Base-by-base conservation (phyloP, 2,797 vertebrate species). In the Xiphorhynchus erythropygius region DNA sequence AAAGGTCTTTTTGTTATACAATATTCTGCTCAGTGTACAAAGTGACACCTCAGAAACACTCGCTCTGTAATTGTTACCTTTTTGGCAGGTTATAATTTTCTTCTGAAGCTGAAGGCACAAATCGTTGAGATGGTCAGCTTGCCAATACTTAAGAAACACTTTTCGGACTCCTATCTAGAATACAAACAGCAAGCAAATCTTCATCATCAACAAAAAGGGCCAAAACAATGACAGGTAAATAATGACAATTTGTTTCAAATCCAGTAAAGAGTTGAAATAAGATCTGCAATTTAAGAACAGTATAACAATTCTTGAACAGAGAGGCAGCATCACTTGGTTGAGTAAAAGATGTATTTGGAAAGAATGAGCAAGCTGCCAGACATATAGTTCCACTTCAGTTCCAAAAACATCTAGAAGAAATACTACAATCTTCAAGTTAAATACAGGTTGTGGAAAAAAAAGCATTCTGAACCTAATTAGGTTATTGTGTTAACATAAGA, bases 141-240 rank as follows among this genome's bases (percentile, higher is more conserved):
- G 99, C 98, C 99, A 99, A 97, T 99, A 99, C 96, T 99, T 99
- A 92, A 99, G 98, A 96, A 99, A 99, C 81, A 99, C 99, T 97
- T 99, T 99, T 84, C 97, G 98, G 90, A 95, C 96, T 94, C 99
- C 99, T 97, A 99, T 98, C 99, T 99, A 64, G 84, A 98, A 98
- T 32, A 77, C 35, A 96, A 97, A 97, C 68, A 97, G 49, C 84
- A 85, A 55, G 68, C 39, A 93, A 86, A 87, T 17, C 23, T 65
- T 95, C 37, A 92, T 39, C 30, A 63, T 44, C 39, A 59, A 5
- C 30, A 60, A 55, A 78, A 78, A 86, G 59, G 35, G 57, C 50
- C 42, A 57, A 93, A 80, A 79, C 2, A 12, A 81, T 41, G 67
- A 44, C 24, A 76, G 18, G 53, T 37, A 95, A 92, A 57, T 27